phyloP scores from a whole-genome alignment of 2,888 invertebrate species.

The Lasioglossum leucozonium region DNA sequence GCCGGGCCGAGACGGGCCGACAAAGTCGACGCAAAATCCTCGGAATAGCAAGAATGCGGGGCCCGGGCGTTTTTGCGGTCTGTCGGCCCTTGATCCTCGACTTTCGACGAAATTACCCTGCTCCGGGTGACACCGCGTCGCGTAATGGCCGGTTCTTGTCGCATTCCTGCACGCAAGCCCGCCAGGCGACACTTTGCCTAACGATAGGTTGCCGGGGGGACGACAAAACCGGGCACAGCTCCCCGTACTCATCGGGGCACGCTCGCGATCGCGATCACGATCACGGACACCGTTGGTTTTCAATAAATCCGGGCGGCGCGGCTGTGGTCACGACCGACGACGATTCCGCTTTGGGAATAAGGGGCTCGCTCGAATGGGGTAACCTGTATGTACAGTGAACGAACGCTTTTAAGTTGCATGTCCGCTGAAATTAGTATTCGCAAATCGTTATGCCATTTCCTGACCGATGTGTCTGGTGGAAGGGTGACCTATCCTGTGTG shows the following conservation, averaged over 20 bases:
- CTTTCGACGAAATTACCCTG: slow-evolving; percentile 81
- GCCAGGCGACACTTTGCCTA: slow-evolving; percentile 83
- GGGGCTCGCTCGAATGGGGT: background rate
- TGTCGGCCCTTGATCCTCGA: slow-evolving; percentile 58
- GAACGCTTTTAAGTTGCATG: background rate
- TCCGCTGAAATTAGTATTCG: no score
- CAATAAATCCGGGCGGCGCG: slow-evolving; percentile 65
- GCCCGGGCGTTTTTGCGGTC: slow-evolving; percentile 40
- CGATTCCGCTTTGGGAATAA: background rate
- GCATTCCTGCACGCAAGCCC: slow-evolving; percentile 84
- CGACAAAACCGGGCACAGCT: slow-evolving; percentile 45
- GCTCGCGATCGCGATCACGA: slow-evolving; percentile 37
- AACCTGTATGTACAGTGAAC: background rate
- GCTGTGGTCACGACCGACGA: slow-evolving; percentile 63
- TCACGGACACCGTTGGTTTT: slow-evolving; percentile 49
- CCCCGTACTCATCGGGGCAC: slow-evolving; percentile 27
- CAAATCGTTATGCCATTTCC: no score
- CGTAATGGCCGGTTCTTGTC: slow-evolving; percentile 77
- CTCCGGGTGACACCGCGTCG: slow-evolving; percentile 81
- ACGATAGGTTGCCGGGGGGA: slow-evolving; percentile 75
- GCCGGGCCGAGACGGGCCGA: background rate
- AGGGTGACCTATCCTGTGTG: no score
- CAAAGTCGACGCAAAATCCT: slow-evolving; percentile 37
- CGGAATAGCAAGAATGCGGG: slow-evolving; percentile 59
- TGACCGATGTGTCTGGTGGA: no score